phyloP scores from a whole-genome alignment of 2,888 invertebrate species.

The Eristalis tenax region DNA sequence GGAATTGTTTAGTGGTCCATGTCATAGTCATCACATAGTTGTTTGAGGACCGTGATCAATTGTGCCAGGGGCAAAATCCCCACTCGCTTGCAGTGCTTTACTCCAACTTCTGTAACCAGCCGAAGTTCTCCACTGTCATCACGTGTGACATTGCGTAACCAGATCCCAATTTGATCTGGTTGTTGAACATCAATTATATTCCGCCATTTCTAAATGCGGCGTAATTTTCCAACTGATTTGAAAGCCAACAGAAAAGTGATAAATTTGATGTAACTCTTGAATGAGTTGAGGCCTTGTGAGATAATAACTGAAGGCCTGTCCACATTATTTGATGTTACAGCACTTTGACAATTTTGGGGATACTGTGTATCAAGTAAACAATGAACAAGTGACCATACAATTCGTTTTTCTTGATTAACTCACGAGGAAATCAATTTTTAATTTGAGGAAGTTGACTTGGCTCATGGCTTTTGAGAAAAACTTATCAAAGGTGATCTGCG shows the following conservation, averaged over 20 bases:
- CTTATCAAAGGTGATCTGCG: too few relatives aligned
- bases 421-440: too few relatives aligned
- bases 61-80: too few relatives aligned
- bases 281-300: not conserved
- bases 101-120: too few relatives aligned
- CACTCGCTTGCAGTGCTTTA: too few relatives aligned
- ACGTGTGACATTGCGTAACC: not conserved
- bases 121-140: not conserved
- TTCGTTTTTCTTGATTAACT: too few relatives aligned
- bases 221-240: not conserved
- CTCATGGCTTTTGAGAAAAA: too few relatives aligned
- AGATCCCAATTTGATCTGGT: not conserved
- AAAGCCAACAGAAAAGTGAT: not conserved
- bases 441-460: too few relatives aligned
- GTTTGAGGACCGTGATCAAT: too few relatives aligned
- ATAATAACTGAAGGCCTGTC: not conserved
- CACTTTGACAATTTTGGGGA: not conserved
- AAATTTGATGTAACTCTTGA: not conserved
- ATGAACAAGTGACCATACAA: too few relatives aligned
- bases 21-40: too few relatives aligned
- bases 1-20: too few relatives aligned
- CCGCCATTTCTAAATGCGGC: not conserved
- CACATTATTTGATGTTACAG: not conserved
- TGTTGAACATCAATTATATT: not conserved
- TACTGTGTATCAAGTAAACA: not conserved